A percentile compares a stretch with the other conserved stretches of the same genome.
phyloP scores from a whole-genome alignment of 2,113 vertebrate species.

The Leptobrachium leishanense region DNA sequence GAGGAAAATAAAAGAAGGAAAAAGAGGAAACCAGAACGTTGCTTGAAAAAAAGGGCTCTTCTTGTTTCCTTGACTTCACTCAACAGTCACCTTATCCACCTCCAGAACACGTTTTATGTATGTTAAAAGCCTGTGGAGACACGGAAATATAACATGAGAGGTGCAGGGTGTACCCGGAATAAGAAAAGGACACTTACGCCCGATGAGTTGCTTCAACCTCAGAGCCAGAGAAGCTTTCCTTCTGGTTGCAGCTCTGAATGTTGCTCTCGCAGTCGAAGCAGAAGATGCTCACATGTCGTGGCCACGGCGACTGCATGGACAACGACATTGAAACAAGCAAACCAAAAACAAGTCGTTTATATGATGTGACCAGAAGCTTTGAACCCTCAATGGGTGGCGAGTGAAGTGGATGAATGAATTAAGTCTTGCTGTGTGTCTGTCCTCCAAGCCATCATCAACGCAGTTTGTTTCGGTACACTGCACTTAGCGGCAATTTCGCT shows the following conservation, averaged over 20 bases:
- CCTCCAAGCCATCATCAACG: background rate
- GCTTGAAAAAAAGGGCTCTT: background rate
- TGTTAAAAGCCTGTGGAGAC: background rate
- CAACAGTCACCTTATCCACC: background rate
- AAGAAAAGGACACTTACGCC: conserved; percentile 16
- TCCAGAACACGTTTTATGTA: background rate
- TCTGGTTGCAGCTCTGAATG: background rate
- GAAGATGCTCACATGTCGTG: too few relatives aligned
- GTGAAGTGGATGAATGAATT: background rate
- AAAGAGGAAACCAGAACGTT: background rate
- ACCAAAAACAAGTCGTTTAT: background rate
- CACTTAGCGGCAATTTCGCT: background rate
- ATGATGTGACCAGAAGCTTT: background rate
- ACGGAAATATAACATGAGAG: background rate
- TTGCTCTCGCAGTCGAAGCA: background rate
- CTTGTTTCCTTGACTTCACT: conserved; percentile 23
- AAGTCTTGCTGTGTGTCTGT: background rate
- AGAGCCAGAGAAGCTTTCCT: conserved; percentile 1
- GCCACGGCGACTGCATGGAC: conserved; percentile 1
- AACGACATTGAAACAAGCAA: background rate
- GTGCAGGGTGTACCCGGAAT: conserved; percentile 14
- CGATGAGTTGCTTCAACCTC: conserved; percentile 8
- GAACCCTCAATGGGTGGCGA: background rate
- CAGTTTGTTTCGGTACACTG: background rate
- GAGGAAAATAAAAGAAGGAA: background rate